Percentiles rank a stretch among this genome's conserved stretches.
These are phyloP conservation scores for Apis florea DNA, from an alignment of 1,140 invertebrate genomes.

Conservation along the genomic window DNA sequence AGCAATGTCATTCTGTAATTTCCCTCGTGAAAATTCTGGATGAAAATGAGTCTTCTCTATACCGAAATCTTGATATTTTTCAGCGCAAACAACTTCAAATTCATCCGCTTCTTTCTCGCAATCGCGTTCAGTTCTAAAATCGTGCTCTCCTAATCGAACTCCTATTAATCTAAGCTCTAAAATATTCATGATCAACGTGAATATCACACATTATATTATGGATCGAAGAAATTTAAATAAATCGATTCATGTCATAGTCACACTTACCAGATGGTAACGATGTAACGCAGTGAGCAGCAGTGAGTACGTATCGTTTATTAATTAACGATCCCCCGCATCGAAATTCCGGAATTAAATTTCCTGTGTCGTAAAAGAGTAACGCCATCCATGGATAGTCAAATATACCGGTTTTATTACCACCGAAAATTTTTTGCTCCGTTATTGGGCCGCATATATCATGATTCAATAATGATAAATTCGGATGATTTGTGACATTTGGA, in stretches of 20 bases:
- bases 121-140: conserved; percentile 81
- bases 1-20: conserved; percentile 83
- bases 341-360: conserved; percentile 77
- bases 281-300: conserved; percentile 86
- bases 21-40: conserved; percentile 78
- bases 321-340: conserved; percentile 86
- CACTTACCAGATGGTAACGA: conserved; percentile 70
- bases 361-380: conserved; percentile 80
- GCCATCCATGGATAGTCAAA: conserved; percentile 87
- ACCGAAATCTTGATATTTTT: conserved; percentile 82
- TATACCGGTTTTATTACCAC: conserved; percentile 82
- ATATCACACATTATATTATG: not conserved
- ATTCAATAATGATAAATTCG: conserved; percentile 80
- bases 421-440: conserved; percentile 78
- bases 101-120: conserved; percentile 80
- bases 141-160: conserved; percentile 84
- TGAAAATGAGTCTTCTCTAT: conserved; percentile 82
- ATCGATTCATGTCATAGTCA: not conserved
- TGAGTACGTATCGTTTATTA: conserved; percentile 84
- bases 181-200: conserved; percentile 26
- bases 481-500: conserved; percentile 80
- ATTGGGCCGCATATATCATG: conserved; percentile 74
- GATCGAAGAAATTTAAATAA: not conserved
- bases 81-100: conserved; percentile 79
- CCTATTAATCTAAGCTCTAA: conserved; percentile 71